These are phyloP conservation scores for Gymnorhina tibicen DNA, from an alignment of 2,113 vertebrate species.

Conservation along the genomic window DNA sequence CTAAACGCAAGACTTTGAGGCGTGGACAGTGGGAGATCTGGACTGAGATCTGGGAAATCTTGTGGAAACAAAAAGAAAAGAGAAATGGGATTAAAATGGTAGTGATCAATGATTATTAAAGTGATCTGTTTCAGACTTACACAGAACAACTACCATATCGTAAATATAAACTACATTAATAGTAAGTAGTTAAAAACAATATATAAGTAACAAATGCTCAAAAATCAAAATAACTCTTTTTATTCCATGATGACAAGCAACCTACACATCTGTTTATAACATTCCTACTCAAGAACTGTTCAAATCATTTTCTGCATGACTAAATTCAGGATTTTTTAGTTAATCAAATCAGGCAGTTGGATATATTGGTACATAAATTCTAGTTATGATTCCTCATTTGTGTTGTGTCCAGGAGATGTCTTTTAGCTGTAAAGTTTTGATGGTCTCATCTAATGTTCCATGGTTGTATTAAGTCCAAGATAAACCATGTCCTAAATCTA, in stretches of 20 bases:
- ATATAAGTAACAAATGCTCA: not conserved
- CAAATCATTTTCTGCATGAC: not conserved
- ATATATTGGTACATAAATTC: not conserved
- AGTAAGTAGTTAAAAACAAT: not conserved
- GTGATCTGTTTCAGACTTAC: not conserved
- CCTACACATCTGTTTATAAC: not conserved
- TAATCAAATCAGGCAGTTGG: not conserved
- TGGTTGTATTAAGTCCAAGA: not conserved
- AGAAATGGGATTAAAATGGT: not conserved
- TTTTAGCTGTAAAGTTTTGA: not conserved
- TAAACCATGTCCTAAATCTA: not conserved
- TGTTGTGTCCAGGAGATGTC: not conserved
- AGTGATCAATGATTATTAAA: not conserved
- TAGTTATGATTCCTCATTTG: not conserved
- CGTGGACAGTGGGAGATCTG: constrained; percentile 87
- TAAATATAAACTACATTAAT: not conserved
- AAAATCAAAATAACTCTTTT: not conserved
- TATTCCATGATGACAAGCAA: not conserved
- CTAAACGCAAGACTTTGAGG: constrained; percentile 93
- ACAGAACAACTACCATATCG: not conserved
- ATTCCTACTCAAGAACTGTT: not conserved
- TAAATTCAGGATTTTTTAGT: not conserved
- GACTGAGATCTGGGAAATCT: constrained; percentile 89
- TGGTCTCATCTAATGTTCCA: not conserved
- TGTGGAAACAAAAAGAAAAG: not conserved